Evolutionary conservation across 1,140 invertebrate species (phyloP).

Genomic region (Daktulosphaira vitifoliae): DNA sequence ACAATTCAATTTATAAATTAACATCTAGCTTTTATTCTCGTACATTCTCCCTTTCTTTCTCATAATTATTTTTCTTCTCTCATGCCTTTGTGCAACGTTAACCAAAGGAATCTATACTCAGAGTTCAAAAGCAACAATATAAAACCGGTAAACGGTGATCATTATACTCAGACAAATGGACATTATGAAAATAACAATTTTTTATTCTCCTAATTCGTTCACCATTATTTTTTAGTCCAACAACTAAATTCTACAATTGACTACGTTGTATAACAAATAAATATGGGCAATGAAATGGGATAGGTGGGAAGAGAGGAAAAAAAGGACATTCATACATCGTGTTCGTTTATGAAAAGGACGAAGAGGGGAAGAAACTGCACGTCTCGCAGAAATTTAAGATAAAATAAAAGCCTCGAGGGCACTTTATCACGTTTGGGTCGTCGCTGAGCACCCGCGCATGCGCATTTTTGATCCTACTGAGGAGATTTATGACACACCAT

Average conservation of each 20-base stretch:
- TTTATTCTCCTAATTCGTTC: too few species aligned
- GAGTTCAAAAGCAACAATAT: slow-evolving; percentile 20
- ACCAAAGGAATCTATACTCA: slow-evolving; percentile 12
- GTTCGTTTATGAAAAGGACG: neutral
- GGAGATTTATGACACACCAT: slow-evolving; percentile 17
- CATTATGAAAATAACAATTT: too few species aligned
- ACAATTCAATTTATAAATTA: too few species aligned
- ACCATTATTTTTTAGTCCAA: too few species aligned
- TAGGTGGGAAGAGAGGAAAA: neutral
- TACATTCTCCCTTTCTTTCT: too few species aligned
- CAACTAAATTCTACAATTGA: too few species aligned
- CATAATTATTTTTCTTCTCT: too few species aligned
- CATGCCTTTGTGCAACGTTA: neutral
- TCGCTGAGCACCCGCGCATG: neutral
- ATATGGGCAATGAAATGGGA: too few species aligned
- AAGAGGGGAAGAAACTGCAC: slow-evolving; percentile 2
- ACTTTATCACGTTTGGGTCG: slow-evolving; percentile 28
- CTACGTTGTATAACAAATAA: slow-evolving; percentile 22
- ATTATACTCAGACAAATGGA: slow-evolving; percentile 6
- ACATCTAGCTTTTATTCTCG: too few species aligned
- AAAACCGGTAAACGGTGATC: slow-evolving; percentile 17
- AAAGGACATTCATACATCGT: neutral
- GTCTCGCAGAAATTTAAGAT: slow-evolving; percentile 30
- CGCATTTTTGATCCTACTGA: slow-evolving; percentile 17
- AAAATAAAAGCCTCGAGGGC: slow-evolving; percentile 31